Base-by-base conservation (phyloP, 2,797 vertebrate species). In the Anguilla obscura region DNA sequence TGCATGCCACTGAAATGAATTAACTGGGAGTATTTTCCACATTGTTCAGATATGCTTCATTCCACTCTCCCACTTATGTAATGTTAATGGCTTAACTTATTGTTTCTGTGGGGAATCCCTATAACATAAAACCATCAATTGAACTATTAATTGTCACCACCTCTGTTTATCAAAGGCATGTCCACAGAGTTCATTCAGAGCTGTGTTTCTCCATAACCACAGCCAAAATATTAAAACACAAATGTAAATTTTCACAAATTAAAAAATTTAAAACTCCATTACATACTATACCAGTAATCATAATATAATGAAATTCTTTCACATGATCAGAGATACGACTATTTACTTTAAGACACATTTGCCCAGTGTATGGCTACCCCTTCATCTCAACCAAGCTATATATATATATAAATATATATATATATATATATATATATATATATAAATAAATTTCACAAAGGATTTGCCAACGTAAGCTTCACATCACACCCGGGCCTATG, bases 291-390 rank as follows among this genome's bases (percentile, higher is more conserved):
- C 60, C 60, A 63, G 60, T 63, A 24, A 63, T 63, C 3, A 63
- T 4, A 63, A 69, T 69, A 69, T 69, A 8, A 69, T 69, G 63
- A 69, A 69, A 69, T 69, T 69, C n/a, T 69, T 69, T 69, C n/a
- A 69, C 63, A 63, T 27, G 5, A 27, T 58, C 14, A 56, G n/a
- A 69, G 24, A 69, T 69, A 27, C n/a, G 27, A 3, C 14, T 1
- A 69, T 69, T 27, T 69, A n/a, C 5, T 24, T 63, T 45, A 45
- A 45, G 40, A 45, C 16, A 14, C 21, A 24, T 63, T 16, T 63
- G 16, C 58, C 21, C 16, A 63, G 7, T 18, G 56, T 14, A 58
- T 58, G 18, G 12, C 7, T 58, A 58, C 56, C 56, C 56, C 12
- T 58, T 9, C 56, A 58, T 18, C 56, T 58, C 12, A 58, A 45